A percentile compares a stretch with the other conserved stretches of the same genome.
phyloP scores from a whole-genome alignment of 2,888 invertebrate species.

The Halocaridina rubra region DNA sequence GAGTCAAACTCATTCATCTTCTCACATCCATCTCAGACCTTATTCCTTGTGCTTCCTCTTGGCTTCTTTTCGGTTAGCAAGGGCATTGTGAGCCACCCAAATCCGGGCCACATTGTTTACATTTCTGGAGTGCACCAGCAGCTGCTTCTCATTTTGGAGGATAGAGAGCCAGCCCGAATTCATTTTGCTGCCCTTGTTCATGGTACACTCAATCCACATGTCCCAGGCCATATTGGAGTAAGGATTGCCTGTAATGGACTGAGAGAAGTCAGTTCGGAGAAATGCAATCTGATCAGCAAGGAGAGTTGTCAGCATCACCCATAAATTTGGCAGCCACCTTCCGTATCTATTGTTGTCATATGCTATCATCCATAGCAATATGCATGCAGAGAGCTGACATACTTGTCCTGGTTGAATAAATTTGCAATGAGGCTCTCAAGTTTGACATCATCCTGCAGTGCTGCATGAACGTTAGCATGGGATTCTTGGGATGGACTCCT shows the following conservation, averaged over 20 bases:
- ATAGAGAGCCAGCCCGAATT: background rate
- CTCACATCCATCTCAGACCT: background rate
- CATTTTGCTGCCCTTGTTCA: background rate
- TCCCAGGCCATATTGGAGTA: background rate
- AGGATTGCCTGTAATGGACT: background rate
- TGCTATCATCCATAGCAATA: background rate
- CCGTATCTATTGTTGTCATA: background rate
- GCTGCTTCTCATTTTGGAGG: background rate
- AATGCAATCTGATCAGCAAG: background rate
- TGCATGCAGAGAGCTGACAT: background rate
- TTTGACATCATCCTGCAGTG: background rate
- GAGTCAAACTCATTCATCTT: background rate
- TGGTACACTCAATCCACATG: background rate
- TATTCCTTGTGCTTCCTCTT: background rate
- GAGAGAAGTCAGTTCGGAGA: background rate
- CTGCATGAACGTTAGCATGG: background rate
- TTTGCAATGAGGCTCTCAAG: background rate
- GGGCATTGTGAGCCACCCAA: background rate
- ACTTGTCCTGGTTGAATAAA: background rate
- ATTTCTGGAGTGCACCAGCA: too few species aligned
- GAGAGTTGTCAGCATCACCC: background rate
- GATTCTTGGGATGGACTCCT: too few species aligned
- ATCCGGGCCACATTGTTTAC: background rate
- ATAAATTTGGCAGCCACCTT: background rate
- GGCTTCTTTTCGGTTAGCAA: background rate